Percentiles rank a stretch among this genome's conserved stretches.
phyloP scores from a whole-genome alignment of 2,797 vertebrate genomes.

The Delichon dasypus region DNA sequence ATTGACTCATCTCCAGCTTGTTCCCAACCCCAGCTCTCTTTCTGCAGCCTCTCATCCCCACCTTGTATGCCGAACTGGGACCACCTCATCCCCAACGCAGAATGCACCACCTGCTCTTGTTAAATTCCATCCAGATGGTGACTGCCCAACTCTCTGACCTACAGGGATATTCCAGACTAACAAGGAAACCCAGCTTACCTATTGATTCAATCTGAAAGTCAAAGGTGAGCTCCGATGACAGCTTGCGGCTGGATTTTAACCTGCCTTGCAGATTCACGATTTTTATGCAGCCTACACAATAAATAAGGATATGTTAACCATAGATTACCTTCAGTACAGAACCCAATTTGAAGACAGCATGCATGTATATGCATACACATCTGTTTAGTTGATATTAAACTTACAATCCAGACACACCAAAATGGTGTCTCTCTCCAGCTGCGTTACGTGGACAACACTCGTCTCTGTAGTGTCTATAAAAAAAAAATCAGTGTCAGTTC shows the following conservation, averaged over 20 bases:
- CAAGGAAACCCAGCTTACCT: constrained; percentile 74
- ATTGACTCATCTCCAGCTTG: neutral
- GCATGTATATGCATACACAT: neutral
- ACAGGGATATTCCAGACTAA: neutral
- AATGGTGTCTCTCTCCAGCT: constrained; percentile 92
- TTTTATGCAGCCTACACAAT: constrained; percentile 88
- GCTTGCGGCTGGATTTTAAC: constrained; percentile 92
- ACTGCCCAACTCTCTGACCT: neutral
- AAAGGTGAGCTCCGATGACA: constrained; percentile 92
- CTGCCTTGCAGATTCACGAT: constrained; percentile 93
- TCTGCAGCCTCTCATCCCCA: neutral
- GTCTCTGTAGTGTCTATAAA: constrained; percentile 87
- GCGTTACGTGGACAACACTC: constrained; percentile 90
- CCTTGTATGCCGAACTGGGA: rapidly evolving
- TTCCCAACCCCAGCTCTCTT: neutral
- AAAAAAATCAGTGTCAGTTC: constrained; percentile 26
- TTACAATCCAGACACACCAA: constrained; percentile 93
- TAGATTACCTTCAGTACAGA: neutral
- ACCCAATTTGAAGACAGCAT: neutral
- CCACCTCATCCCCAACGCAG: neutral
- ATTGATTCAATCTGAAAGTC: constrained; percentile 94
- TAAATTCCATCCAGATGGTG: neutral
- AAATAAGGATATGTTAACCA: constrained; percentile 33
- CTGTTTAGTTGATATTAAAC: constrained; percentile 56
- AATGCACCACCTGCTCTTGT: neutral